Base-by-base conservation (phyloP, 1,140 invertebrate species). In the Capitella teleta region DNA sequence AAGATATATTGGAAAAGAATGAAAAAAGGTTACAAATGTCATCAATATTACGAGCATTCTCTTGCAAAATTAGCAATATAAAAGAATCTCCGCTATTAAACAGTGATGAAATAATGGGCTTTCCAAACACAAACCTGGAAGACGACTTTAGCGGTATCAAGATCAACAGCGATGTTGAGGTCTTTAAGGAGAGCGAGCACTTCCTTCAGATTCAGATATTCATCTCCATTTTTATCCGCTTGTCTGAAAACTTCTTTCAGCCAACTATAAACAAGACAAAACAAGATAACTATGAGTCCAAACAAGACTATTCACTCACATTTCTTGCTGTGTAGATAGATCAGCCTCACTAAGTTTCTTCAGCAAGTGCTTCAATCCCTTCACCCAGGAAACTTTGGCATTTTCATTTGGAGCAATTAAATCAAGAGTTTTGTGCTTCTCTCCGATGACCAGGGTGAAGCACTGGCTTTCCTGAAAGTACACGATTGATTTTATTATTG, bases 391-490 rank as follows among this genome's bases (percentile, higher is more conserved):
- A 50, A 76, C 70, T 19, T 71, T 60, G 10, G 66, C 59, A 12
- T 70, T 62, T 26, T 64, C 57, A 19, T 62, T 62, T 2, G 63
- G 58, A 23, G 75, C 74, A 18, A 75, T 64, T 47, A 78, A 59
- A 55, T 77, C 73, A 42, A 76, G 46, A 0, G 67, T 64, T 30
- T 72, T 62, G 56, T 71, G 66, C 8, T 63, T 64, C 5, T 64
- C 56, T 2, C 68, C 67, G 53, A 73, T 56, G 21, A 78, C 66
- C 8, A 79, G 56, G 6, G 75, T 75, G 55, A 78, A 76, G 58
- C 74, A 78, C 45, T 58, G 57, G 26, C 57, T 61, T 62, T 76
- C 74, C 52, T 74, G 65, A 4, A 75, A 50, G 5, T 56, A 42
- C 8, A 44, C 42, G 28, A 45, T 2, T 8, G 28, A n/a, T n/a